Base-by-base conservation (phyloP, 1,140 invertebrate species). In the Drosophila setifemur region DNA sequence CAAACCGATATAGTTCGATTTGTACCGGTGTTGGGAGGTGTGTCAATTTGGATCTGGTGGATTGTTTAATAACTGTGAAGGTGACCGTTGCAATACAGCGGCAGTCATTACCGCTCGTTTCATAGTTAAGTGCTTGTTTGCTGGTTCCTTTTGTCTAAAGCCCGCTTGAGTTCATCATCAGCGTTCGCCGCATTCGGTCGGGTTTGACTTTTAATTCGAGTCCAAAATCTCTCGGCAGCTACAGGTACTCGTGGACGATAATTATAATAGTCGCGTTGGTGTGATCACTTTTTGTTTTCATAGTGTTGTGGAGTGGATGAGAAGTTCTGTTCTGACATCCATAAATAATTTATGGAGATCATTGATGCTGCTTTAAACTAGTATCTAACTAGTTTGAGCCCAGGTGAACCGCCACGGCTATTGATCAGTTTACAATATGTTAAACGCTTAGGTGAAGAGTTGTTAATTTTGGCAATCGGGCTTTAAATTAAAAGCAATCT, bases 301-400 rank as follows among this genome's bases (percentile, higher is more conserved):
- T n/a, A n/a, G n/a, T n/a, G n/a, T n/a, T n/a, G n/a, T n/a, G n/a
- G n/a, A n/a, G n/a, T n/a, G n/a, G n/a, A n/a, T n/a, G 21, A 11
- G 21, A 68, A 21, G 47, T 66, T 35, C 2, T 37, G 35, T 14
- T 40, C 12, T 35, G 23, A 40, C 14, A 54, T 33, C 18, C 45
- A 72, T 82, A 54, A 37, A 58, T 14, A 28, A 29, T 26, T 48
- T 37, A 45, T 66, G 25, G 35, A 55, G 23, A 42, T 54, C 58
- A 82, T 50, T 67, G 40, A 42, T 33, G 60, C 54, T 78, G 78
- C 45, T 54, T 47, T 29, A 58, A 83, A 83, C 78, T 43, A 70
- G 78, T 71, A 66, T 57, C 26, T 14, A 67, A 85, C 79, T 85
- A 75, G 79, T 85, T 83, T 37, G 3, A 53, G 21, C 79, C 37